phyloP scores from a whole-genome alignment of 1,140 invertebrate species.

The Rhyacophila brunnea region DNA sequence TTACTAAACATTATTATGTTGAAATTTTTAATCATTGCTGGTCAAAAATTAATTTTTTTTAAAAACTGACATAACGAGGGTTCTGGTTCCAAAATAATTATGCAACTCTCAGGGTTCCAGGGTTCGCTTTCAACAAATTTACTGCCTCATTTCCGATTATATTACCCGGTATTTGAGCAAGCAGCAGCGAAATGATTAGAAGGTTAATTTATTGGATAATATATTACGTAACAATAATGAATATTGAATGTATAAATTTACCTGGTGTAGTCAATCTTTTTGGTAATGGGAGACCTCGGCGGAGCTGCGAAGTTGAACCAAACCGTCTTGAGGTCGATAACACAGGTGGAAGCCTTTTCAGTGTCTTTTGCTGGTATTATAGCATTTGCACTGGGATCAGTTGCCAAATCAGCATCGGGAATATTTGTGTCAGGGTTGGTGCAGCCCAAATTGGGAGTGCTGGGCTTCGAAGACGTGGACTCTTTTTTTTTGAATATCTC shows the following conservation, averaged over 20 bases:
- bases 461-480: slow-evolving; percentile 47
- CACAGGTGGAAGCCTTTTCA: slow-evolving; percentile 73
- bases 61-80: too few relatives aligned
- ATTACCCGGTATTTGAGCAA: too few relatives aligned
- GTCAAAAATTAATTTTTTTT: too few relatives aligned
- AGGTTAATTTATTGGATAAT: neutral
- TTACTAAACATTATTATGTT: too few relatives aligned
- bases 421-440: slow-evolving; percentile 35
- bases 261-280: slow-evolving; percentile 93
- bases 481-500: slow-evolving; percentile 53
- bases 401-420: slow-evolving; percentile 39
- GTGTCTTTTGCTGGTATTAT: slow-evolving; percentile 54
- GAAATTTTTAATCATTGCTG: too few relatives aligned
- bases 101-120: too few relatives aligned
- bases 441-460: slow-evolving; percentile 48
- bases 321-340: slow-evolving; percentile 84
- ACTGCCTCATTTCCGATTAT: too few relatives aligned
- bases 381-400: slow-evolving; percentile 41
- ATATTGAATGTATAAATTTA: slow-evolving; percentile 38
- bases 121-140: too few relatives aligned
- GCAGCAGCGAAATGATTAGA: too few relatives aligned
- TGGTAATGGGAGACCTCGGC: slow-evolving; percentile 88
- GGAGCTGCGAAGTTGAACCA: slow-evolving; percentile 99
- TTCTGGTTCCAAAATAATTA: too few relatives aligned
- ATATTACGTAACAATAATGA: neutral